Conservation (phyloP, 2,888 invertebrate genomes). For the Hirtodrosophila trivittata region DNA sequence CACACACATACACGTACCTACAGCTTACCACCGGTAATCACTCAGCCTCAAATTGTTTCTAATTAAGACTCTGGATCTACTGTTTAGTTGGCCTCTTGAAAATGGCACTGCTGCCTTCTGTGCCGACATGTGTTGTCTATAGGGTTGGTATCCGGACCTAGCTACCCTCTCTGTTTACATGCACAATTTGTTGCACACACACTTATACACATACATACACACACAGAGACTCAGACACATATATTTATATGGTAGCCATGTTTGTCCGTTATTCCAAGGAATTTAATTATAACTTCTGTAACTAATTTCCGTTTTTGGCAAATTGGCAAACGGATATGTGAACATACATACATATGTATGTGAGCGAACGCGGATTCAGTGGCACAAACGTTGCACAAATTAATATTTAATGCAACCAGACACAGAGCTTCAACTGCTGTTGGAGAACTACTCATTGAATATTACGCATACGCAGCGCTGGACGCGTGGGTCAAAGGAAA, state of each 20-base stretch:
- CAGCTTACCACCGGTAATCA: constrained; percentile 57
- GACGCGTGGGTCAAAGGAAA: constrained; percentile 11
- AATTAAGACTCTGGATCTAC: constrained; percentile 63
- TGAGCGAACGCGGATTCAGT: too few species aligned
- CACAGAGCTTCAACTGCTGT: constrained; percentile 45
- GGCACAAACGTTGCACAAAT: constrained; percentile 63
- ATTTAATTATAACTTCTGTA: constrained; percentile 78
- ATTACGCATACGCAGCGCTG: constrained; percentile 63
- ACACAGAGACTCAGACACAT: neutral
- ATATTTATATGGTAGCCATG: constrained; percentile 21
- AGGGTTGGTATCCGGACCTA: constrained; percentile 43
- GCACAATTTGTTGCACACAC: constrained; percentile 68
- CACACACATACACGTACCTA: constrained; percentile 6
- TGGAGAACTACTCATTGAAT: constrained; percentile 66
- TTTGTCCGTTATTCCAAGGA: constrained; percentile 60
- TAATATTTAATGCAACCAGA: constrained; percentile 70
- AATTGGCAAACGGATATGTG: constrained; percentile 59
- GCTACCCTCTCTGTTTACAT: constrained; percentile 61
- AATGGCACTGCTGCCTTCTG: constrained; percentile 39
- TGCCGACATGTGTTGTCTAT: constrained; percentile 61
- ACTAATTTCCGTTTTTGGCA: constrained; percentile 76
- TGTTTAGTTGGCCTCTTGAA: constrained; percentile 36
- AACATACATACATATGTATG: too few species aligned
- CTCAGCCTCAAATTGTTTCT: constrained; percentile 75
- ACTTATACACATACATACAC: constrained; percentile 13